These are phyloP conservation scores for Camelus bactrianus DNA, from an alignment of 2,113 vertebrate species.

Conservation along the genomic window DNA sequence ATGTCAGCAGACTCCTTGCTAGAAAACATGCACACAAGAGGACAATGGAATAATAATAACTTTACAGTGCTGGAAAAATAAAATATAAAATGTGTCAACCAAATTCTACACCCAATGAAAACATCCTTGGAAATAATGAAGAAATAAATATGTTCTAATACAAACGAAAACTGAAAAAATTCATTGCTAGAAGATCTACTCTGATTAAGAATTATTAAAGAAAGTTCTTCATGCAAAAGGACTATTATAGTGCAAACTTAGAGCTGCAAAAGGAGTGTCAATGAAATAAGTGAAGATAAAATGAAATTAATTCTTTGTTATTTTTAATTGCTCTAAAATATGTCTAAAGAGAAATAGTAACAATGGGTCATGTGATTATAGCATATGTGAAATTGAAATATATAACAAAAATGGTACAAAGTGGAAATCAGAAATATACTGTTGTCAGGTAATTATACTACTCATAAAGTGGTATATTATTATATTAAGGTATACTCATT, in stretches of 20 bases:
- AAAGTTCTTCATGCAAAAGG: not conserved
- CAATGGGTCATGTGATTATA: not conserved
- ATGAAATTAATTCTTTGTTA: not conserved
- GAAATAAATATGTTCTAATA: not conserved
- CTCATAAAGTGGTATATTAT: not conserved
- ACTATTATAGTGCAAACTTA: not conserved
- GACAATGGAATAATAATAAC: not conserved
- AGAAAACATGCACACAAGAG: not conserved
- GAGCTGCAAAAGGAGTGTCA: not conserved
- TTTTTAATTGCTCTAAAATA: not conserved
- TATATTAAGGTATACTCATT: not conserved
- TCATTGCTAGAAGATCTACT: not conserved
- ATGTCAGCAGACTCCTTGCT: not conserved
- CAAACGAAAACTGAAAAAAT: not conserved
- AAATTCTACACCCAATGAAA: not conserved
- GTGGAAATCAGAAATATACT: not conserved
- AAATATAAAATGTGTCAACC: not conserved
- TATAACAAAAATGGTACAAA: not conserved
- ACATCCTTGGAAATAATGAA: not conserved
- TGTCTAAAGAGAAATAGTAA: not conserved
- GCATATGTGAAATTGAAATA: not conserved
- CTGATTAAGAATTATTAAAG: not conserved
- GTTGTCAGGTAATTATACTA: not conserved
- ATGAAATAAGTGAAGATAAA: not conserved
- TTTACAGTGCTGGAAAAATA: not conserved